A percentile compares a stretch with the other conserved stretches of the same genome.
Evolutionary conservation across 2,797 vertebrate genomes (phyloP).

Genomic region (Lacerta agilis): DNA sequence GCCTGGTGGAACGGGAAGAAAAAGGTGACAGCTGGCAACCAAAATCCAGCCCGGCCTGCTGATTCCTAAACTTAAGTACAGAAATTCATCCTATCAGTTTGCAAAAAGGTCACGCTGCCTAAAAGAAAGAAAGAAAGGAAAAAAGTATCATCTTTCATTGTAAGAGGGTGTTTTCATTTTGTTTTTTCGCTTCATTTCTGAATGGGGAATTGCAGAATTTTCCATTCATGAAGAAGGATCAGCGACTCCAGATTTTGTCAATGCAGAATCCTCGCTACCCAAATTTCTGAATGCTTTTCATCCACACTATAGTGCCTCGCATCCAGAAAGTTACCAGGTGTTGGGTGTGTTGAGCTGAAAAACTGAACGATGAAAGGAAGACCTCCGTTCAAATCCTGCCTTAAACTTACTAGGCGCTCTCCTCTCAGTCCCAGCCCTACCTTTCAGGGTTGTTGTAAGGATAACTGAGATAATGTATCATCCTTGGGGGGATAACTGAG

Average conservation of each 20-base stretch:
- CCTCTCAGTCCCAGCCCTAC: too few relatives aligned
- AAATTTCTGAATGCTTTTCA: not conserved
- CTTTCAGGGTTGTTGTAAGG: not conserved
- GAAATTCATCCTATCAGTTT: not conserved
- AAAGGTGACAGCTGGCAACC: constrained; percentile 34
- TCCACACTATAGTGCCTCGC: not conserved
- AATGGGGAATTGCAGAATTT: not conserved
- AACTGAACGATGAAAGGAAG: not conserved
- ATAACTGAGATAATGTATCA: not conserved
- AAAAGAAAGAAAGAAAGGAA: not conserved
- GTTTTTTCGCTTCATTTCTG: not conserved
- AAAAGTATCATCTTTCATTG: not conserved
- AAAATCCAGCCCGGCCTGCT: not conserved
- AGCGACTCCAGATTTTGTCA: not conserved
- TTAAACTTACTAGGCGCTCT: not conserved
- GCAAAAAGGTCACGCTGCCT: not conserved
- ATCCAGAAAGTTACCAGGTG: not conserved
- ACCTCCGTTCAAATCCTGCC: not conserved
- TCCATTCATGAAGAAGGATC: not conserved
- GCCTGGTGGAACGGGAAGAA: constrained; percentile 16
- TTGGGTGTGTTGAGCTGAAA: not conserved
- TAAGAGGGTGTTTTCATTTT: not conserved
- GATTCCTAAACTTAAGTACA: not conserved
- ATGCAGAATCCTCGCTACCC: not conserved
- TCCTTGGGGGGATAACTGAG: too few relatives aligned